These are phyloP conservation scores for Orchesella flavescens DNA, from an alignment of 2,888 invertebrate species.

Conservation along the genomic window DNA sequence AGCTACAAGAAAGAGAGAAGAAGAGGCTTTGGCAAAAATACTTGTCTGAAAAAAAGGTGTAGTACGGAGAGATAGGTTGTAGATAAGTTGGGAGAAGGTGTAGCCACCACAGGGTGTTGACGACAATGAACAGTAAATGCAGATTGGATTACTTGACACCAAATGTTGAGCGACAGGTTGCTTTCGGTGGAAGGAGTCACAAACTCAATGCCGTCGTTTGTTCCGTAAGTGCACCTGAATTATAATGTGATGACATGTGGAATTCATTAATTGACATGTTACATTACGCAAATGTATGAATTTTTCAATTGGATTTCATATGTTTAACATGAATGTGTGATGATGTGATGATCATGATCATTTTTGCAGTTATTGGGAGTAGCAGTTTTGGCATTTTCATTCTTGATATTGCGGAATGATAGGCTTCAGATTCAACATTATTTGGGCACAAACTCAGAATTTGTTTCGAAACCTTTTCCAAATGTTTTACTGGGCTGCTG, in stretches of 20 bases:
- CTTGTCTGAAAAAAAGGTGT: no score
- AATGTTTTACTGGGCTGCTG: slow-evolving; percentile 29
- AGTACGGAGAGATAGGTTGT: not conserved
- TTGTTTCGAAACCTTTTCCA: slow-evolving; percentile 14
- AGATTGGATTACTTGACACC: slow-evolving; percentile 6
- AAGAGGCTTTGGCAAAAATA: no score
- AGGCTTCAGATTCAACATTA: slow-evolving; percentile 47
- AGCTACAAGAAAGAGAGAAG: no score
- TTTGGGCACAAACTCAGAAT: not conserved
- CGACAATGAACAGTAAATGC: slow-evolving; percentile 8
- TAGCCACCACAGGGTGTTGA: not conserved
- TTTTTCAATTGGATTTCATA: not conserved
- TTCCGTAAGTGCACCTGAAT: slow-evolving; percentile 16
- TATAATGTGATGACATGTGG: not conserved
- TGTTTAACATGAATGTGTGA: not conserved
- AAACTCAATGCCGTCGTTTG: slow-evolving; percentile 10
- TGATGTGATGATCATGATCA: not conserved
- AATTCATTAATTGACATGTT: not conserved
- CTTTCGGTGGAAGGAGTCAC: not conserved
- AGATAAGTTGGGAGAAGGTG: not conserved
- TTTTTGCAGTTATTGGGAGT: slow-evolving; percentile 44
- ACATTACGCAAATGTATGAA: not conserved
- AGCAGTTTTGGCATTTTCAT: slow-evolving; percentile 20
- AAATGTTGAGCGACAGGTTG: not conserved
- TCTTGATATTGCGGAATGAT: slow-evolving; percentile 29